Conservation (phyloP, 2,888 invertebrate genomes). For the Mallateleia sp. region DNA sequence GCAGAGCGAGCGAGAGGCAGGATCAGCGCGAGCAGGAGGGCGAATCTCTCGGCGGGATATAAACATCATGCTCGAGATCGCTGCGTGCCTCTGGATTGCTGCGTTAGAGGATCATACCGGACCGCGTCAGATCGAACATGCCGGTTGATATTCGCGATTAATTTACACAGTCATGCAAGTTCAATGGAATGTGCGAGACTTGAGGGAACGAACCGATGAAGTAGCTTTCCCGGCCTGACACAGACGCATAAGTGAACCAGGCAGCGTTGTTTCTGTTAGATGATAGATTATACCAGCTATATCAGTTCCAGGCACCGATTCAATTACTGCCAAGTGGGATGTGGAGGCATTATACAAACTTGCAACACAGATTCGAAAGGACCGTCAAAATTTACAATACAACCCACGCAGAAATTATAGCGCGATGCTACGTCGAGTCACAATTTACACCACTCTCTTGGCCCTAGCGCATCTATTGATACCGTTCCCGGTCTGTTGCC, state of each 20-base stretch:
- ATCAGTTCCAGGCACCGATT: too few species aligned
- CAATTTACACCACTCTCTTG: too few species aligned
- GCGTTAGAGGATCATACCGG: conserved; percentile 38
- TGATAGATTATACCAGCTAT: too few species aligned
- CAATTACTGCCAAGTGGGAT: too few species aligned
- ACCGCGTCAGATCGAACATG: conserved; percentile 61
- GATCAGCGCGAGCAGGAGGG: not conserved
- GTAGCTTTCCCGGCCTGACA: conserved; percentile 48
- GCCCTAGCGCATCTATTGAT: too few species aligned
- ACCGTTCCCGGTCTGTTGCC: too few species aligned
- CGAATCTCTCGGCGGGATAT: conserved; percentile 56
- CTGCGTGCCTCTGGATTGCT: conserved; percentile 45
- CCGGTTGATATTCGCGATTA: conserved; percentile 53
- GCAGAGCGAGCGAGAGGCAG: not conserved
- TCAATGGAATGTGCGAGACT: conserved; percentile 65
- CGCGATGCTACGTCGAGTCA: too few species aligned
- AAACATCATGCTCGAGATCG: conserved; percentile 60
- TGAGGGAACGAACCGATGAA: conserved; percentile 37
- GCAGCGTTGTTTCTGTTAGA: too few species aligned
- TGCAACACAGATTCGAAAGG: too few species aligned
- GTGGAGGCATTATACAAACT: too few species aligned
- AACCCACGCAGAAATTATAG: too few species aligned
- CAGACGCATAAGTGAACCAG: conserved; percentile 33
- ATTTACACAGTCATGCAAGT: conserved; percentile 70
- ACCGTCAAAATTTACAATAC: too few species aligned